phyloP scores from a whole-genome alignment of 2,797 vertebrate species.

The Etheostoma perlongum region DNA sequence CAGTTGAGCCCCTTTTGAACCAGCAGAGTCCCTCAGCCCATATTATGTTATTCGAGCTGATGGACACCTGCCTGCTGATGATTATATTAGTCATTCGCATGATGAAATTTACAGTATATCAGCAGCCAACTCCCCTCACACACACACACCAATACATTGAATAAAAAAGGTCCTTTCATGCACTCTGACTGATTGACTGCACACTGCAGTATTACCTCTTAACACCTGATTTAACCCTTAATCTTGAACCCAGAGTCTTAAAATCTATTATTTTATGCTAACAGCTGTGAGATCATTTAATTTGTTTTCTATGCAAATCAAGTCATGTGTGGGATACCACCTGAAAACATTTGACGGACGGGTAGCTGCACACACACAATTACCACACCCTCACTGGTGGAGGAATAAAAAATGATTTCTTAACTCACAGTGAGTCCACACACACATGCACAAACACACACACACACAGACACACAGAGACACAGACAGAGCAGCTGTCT shows the following conservation, averaged over 20 bases:
- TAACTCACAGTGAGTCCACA: conserved; percentile 26
- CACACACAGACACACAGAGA: conserved; percentile 43
- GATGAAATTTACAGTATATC: conserved; percentile 47
- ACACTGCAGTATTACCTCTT: conserved; percentile 43
- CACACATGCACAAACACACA: conserved; percentile 17
- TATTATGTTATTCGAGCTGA: conserved; percentile 41
- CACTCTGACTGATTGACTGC: conserved; percentile 60
- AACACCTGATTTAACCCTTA: conserved; percentile 52
- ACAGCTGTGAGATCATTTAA: conserved; percentile 71
- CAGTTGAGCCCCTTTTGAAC: conserved; percentile 30
- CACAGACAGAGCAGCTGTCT: conserved; percentile 74
- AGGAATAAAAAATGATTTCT: conserved; percentile 48
- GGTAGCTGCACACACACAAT: conserved; percentile 63
- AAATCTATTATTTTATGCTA: conserved; percentile 61
- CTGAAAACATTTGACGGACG: conserved; percentile 72
- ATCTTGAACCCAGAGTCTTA: conserved; percentile 36
- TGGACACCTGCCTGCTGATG: conserved; percentile 57
- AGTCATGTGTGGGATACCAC: conserved; percentile 67
- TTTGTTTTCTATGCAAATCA: conserved; percentile 78
- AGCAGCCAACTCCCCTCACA: conserved; percentile 19
- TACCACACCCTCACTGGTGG: conserved; percentile 56
- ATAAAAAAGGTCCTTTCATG: conserved; percentile 35
- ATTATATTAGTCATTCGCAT: conserved; percentile 47
- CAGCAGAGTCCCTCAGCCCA: conserved; percentile 16
- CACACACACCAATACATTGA: conserved; percentile 33